Conservation (phyloP, 2,797 vertebrate species). For the Eulemur mongoz region DNA sequence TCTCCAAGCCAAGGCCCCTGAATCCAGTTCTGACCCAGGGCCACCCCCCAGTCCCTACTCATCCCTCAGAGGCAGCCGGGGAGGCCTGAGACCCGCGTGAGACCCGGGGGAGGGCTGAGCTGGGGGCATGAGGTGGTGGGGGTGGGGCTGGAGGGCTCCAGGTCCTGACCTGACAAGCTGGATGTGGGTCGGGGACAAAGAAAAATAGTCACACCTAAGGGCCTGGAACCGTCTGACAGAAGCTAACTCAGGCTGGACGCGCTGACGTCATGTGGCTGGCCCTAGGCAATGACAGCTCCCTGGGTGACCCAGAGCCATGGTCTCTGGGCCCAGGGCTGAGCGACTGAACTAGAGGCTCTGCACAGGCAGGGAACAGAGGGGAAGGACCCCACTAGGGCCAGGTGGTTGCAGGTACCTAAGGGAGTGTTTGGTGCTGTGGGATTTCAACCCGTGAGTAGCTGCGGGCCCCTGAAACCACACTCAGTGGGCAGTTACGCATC, state of each 20-base stretch:
- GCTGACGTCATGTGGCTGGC: not conserved
- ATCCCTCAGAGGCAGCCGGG: not conserved
- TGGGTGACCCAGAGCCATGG: not conserved
- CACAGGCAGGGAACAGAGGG: not conserved
- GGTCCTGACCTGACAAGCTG: not conserved
- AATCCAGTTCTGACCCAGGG: not conserved
- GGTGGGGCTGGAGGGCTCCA: not conserved
- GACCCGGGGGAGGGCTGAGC: not conserved
- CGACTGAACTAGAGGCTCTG: not conserved
- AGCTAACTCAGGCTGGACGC: not conserved
- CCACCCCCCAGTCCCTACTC: not conserved
- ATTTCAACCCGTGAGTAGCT: not conserved
- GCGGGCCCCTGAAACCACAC: not conserved
- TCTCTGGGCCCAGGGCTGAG: not conserved
- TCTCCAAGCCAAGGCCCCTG: not conserved
- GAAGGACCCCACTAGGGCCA: not conserved
- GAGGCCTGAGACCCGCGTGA: not conserved
- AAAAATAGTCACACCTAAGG: not conserved
- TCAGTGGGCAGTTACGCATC: accelerated
- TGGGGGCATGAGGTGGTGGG: accelerated
- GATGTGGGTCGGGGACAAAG: not conserved
- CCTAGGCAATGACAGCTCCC: not conserved
- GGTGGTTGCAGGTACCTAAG: not conserved
- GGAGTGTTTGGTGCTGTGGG: not conserved
- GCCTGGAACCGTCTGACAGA: not conserved